Base-by-base conservation (phyloP, 2,113 vertebrate genomes). In the Motacilla tschutschensis region DNA sequence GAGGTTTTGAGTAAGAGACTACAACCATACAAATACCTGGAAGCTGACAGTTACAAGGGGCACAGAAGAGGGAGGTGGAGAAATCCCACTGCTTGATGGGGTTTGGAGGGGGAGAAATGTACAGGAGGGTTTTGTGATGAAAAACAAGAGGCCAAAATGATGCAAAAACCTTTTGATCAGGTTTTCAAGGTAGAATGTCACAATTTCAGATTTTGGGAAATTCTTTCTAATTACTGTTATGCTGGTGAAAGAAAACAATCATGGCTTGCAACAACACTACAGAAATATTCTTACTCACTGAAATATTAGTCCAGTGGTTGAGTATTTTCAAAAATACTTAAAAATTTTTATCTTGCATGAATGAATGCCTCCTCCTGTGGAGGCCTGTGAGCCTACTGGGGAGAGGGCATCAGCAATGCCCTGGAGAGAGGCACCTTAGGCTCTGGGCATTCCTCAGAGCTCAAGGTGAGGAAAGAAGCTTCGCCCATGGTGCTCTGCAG, bases 61-160 rank as follows among this genome's bases (percentile, higher is more conserved):
- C 41, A n/a, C 22, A 46, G 41, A n/a, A 18, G 6, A 60, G 33
- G 54, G 22, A 57, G 25, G 8, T 60, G 33, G 29, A n/a, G 38
- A 67, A 91, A 76, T 60, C 64, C 33, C 51, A 67, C 28, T 55
- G 36, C 29, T 44, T 48, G 8, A 18, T 9, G 5, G 28, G 17
- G 25, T 50, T 46, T 59, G 2, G 8, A 63, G 12, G 21, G 18
- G 21, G 5, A 73, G 15, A 19, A 76, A 70, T 5, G 8, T 21
- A 24, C 21, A 17, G 14, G 12, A 51, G 20, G 9, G 13, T 38
- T 43, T 12, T 46, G 38, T 0, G 0, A 25, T 33, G 13, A 76
- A 79, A 73, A 79, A 54, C 12, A 73, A 36, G 66, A 70, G 43
- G 69, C 35, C 50, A 55, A 67, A 58, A 7, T 67, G 35, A 54